Evolutionary conservation across 37 sponge, comb jelly and placozoan species (phyloP), one percentile per base, ranked within the genome.

Genomic region (Ianthella basta): DNA sequence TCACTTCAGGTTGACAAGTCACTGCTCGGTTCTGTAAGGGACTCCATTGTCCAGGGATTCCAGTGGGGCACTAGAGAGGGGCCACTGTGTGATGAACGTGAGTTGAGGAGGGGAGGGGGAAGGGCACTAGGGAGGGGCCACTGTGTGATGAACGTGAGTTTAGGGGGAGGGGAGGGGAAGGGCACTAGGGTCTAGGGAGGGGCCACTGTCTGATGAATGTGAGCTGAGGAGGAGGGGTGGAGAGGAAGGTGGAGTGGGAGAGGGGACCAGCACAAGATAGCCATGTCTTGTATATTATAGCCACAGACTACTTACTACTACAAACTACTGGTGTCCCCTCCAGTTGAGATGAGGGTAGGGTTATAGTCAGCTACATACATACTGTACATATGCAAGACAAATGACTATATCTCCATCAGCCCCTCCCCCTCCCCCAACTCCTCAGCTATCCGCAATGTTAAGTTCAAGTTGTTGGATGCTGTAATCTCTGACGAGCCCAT

Each of bases 41-140:
- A 96, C 61, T 96, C 96, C 61, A 96, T 98, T 57, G 93, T 98
- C 20, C 99, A 96, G 65, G 99, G 99, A 16, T 98, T 98, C 80
- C 99, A 98, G 89, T 98, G 99, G 99, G 97, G 93, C 1, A 89
- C 95, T 15, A 89, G 99, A 64, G 99, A 98, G 55, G 99, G 99
- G 18, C 99, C 99, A 18, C 93, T 98, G 19, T 94, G 95, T 80
- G 99, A 98, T 63, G 99, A 98, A 80, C 99, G 95, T 94, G 64
- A 84, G 72, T 6, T 25, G 80, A 82, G n/a, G 33, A 14, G 23
- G 16, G 5, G n/a, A 8, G 2, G 78, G 78, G 5, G 3, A 5
- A 97, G 99, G 96, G 93, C 5, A 89, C 95, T 13, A 89, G 99
- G 72, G 99, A 98, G 60, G 99, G 99, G 18, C 99, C 99, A 18